Conservation (phyloP, 2,888 invertebrate species). For the Epinotia demarniana region DNA sequence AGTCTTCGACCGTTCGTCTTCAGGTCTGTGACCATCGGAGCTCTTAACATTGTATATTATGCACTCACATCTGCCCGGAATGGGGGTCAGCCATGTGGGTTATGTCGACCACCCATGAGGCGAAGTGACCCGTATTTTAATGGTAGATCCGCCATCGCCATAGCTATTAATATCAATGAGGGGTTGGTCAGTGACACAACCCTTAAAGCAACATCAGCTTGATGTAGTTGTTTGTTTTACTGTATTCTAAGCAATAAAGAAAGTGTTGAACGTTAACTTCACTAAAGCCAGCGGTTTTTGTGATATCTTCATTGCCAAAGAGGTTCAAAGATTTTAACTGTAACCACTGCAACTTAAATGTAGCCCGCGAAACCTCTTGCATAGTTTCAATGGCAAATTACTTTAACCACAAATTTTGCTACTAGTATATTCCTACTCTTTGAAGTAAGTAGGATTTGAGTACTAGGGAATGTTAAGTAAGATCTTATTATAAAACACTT, state of each 20-base stretch:
- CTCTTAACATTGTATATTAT: conserved; percentile 19
- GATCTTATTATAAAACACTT: background rate
- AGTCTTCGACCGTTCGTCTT: conserved; percentile 16
- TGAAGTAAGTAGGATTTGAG: background rate
- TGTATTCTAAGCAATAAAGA: background rate
- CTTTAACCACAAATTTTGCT: no score
- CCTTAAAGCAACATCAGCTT: background rate
- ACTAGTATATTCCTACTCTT: no score
- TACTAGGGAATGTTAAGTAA: background rate
- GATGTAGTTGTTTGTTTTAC: background rate
- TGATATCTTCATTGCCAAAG: background rate
- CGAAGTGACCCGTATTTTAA: conserved; percentile 16
- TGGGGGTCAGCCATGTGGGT: conserved; percentile 24
- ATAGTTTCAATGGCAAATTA: no score
- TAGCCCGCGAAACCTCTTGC: background rate
- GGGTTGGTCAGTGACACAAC: background rate
- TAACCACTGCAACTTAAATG: background rate
- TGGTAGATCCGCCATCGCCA: conserved; percentile 1
- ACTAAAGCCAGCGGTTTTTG: background rate
- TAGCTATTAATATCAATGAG: background rate
- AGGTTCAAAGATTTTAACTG: background rate
- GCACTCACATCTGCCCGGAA: conserved; percentile 6
- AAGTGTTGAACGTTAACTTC: background rate
- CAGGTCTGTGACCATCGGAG: conserved; percentile 12
- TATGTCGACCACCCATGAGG: conserved; percentile 24